Evolutionary conservation across 2,797 vertebrate genomes (phyloP).

Genomic region (Neomorphus geoffroyi): DNA sequence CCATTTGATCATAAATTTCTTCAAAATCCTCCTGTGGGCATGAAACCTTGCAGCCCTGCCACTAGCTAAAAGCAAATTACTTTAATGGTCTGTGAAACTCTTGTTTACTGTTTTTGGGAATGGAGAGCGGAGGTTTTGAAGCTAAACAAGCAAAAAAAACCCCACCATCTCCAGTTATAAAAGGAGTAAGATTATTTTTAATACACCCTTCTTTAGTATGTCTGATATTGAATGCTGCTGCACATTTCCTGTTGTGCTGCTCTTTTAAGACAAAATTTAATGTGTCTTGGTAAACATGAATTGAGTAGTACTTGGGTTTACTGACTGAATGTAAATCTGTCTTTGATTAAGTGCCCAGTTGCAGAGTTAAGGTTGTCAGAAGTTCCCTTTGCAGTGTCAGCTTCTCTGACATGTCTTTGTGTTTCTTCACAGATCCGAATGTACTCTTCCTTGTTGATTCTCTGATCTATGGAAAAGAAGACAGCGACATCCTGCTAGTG

Average conservation of each 20-base stretch:
- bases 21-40: conserved; percentile 16
- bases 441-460: conserved; percentile 86
- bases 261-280: background rate
- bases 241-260: background rate
- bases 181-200: conserved; percentile 17
- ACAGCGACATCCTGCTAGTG: conserved; percentile 78
- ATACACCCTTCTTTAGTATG: background rate
- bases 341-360: background rate
- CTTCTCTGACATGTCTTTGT: background rate
- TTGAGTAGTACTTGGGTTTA: background rate
- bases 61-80: conserved; percentile 30
- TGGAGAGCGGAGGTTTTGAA: background rate
- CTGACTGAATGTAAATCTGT: background rate
- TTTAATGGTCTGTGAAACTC: conserved; percentile 34
- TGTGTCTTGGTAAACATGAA: background rate
- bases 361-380: background rate
- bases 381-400: background rate
- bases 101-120: background rate
- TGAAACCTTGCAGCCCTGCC: background rate
- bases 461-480: conserved; percentile 79
- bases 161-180: background rate
- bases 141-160: background rate
- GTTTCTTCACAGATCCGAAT: conserved; percentile 82
- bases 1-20: conserved; percentile 59
- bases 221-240: background rate